phyloP scores from a whole-genome alignment of 2,113 vertebrate genomes.

The Atractosteus spatula region DNA sequence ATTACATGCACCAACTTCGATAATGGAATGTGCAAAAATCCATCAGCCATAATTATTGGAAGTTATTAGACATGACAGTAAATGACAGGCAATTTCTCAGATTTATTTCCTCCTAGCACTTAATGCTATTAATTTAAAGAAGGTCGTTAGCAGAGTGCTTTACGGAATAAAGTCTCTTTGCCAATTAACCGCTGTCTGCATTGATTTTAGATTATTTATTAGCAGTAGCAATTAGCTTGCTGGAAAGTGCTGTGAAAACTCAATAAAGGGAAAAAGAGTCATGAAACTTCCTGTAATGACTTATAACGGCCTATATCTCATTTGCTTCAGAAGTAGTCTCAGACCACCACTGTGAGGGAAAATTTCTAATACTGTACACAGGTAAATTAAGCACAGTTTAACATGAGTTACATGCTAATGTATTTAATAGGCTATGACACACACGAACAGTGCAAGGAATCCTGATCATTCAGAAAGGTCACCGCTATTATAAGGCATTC shows the following conservation, averaged over 20 bases:
- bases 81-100: conserved; percentile 99
- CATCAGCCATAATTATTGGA: conserved; percentile 99
- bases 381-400: conserved; percentile 22
- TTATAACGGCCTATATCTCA: conserved; percentile 54
- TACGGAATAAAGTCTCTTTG: conserved; percentile 89
- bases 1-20: conserved; percentile 98
- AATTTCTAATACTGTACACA: conserved; percentile 20
- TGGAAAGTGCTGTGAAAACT: conserved; percentile 72
- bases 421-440: conserved; percentile 4
- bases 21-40: conserved; percentile 99
- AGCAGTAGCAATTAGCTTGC: conserved; percentile 80
- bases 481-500: conserved; percentile 5
- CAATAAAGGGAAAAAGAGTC: conserved; percentile 67
- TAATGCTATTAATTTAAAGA: conserved; percentile 98
- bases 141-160: conserved; percentile 90
- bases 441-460: background rate
- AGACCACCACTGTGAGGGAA: conserved; percentile 15
- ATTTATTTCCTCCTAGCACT: conserved; percentile 94
- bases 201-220: conserved; percentile 91
- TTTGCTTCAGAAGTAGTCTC: conserved; percentile 21
- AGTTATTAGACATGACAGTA: conserved; percentile 99
- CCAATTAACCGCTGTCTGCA: conserved; percentile 88
- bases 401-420: conserved; percentile 20
- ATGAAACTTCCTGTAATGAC: conserved; percentile 67
- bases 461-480: background rate